Percentiles rank a stretch among this genome's conserved stretches.
These are phyloP conservation scores for Nymphalis polychloros DNA, from an alignment of 2,888 invertebrate species.

Conservation along the genomic window DNA sequence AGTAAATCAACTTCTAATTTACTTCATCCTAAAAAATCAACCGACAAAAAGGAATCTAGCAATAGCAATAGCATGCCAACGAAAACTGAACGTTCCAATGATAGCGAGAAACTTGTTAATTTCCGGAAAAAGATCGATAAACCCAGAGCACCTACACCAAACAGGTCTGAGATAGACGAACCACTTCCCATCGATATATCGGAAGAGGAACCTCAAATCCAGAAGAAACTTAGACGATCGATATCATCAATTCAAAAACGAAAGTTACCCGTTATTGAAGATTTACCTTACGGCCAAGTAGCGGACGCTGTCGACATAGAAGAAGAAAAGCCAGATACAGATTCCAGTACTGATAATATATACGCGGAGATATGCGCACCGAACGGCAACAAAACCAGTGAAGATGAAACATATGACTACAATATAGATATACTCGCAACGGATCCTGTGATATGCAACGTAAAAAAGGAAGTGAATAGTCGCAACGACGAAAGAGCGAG, in stretches of 20 bases:
- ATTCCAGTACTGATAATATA: conserved; percentile 83
- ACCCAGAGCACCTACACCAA: conserved; percentile 75
- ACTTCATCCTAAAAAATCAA: conserved; percentile 81
- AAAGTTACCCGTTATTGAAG: conserved; percentile 82
- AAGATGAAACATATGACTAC: conserved; percentile 71
- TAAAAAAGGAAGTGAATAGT: conserved; percentile 75
- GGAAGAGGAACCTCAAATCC: conserved; percentile 67
- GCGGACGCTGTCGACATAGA: conserved; percentile 83
- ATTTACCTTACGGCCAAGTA: conserved; percentile 86
- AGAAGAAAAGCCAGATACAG: conserved; percentile 71
- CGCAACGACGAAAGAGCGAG: conserved; percentile 74
- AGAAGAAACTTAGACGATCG: conserved; percentile 78
- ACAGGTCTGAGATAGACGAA: conserved; percentile 67
- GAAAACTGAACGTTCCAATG: conserved; percentile 68
- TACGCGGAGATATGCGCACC: conserved; percentile 86
- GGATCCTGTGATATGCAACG: conserved; percentile 76
- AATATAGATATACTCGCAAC: conserved; percentile 72
- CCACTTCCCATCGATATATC: conserved; percentile 66
- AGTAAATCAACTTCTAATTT: conserved; percentile 85
- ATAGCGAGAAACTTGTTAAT: conserved; percentile 66
- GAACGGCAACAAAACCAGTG: conserved; percentile 61
- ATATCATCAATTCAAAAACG: conserved; percentile 80
- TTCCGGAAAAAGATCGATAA: conserved; percentile 78
- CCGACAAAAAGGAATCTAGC: conserved; percentile 74
- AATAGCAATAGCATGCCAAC: conserved; percentile 79